Evolutionary conservation across 2,888 invertebrate species (phyloP), one percentile per base, ranked within the genome.

Genomic region (Polydrusus tereticollis): DNA sequence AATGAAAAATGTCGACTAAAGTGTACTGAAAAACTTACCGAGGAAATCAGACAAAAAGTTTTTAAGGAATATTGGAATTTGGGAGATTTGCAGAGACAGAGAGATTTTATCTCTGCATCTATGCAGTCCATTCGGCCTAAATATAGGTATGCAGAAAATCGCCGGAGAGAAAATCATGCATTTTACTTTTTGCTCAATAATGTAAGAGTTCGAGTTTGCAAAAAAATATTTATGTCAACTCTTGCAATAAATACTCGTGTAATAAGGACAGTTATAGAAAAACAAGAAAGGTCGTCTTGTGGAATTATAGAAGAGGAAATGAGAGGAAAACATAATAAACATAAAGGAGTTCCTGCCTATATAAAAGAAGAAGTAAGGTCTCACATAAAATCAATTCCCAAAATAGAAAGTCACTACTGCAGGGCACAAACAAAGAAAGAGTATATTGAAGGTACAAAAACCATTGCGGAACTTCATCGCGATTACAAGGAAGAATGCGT

Each of bases 1-100:
- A 55, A 23, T 20, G 57, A 73, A 18, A 66, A 62, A 55, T 71
- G 71, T 20, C 29, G 29, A 29, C 29, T 73, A 23, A 73, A 73
- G 50, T 70, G 70, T 65, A 55, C 10, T n/a, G 63, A 52, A 33
- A 70, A 62, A 57, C 52, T 73, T 14, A 33, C 47, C n/a, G 66
- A 70, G 66, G 45, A 70, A 57, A 23, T 14, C n/a, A 45, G 70
- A 50, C 55, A 70, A 63, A 33, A 4, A 23, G 70, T 70, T 20
- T 73, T 73, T 62, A 45, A 67, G 14, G 59, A 67, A 55, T 73
- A 73, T 26, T 73, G 73, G 66, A 26, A 36, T 12, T 45, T 73
- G 8, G 50, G 14, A 33, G 57, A 70, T 57, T 38, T 73, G 21
- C 69, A 69, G 29, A 43, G 57, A 57, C 69, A 70, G 50, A 55